Base-by-base conservation (phyloP, 2,113 vertebrate species). In the Nesoenas mayeri region DNA sequence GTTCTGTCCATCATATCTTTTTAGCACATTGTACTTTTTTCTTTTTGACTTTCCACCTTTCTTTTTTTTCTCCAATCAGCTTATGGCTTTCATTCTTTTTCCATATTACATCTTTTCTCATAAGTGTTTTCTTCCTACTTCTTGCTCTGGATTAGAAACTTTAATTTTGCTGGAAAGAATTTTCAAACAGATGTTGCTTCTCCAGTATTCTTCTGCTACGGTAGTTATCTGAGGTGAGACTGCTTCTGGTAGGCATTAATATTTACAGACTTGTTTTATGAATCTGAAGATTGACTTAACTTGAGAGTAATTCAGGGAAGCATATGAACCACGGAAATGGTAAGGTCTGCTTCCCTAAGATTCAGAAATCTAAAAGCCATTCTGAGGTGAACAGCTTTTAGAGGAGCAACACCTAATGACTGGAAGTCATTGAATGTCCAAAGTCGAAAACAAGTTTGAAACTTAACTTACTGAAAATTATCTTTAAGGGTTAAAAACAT, bases 201-300 rank as follows among this genome's bases (percentile, higher is more conserved):
- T 19, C 61, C 65, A 48, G 19, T 28, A 28, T 28, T 11, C 36
- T 38, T 77, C 69, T 64, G 62, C 79, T 61, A 11, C 6, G 26
- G 10, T 36, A 47, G 44, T 15, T 90, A 21, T 32, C 54, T 0
- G 1, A 67, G 72, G 14, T 54, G 77, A 67, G 79, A 25, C 56
- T 80, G 29, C 19, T 81, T 47, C 70, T 48, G 25, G 62, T 65
- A 44, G 29, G 24, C 50, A 71, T 91, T 91, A 92, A 91, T 85
- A 85, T 85, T 96, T 91, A 88, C 62, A 85, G 82, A n/a, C 29
- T 64, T 90, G 34, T 71, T 91, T 72, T 65, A 79, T 61, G 74
- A 89, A 79, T 89, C 81, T 85, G 74, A n/a, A 77, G 66, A 85
- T 88, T 88, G 64, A 86, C 89, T 93, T 96, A 84, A 50, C 14